Conservation (phyloP, 2,888 invertebrate species). For the Cataglyphis livida region DNA sequence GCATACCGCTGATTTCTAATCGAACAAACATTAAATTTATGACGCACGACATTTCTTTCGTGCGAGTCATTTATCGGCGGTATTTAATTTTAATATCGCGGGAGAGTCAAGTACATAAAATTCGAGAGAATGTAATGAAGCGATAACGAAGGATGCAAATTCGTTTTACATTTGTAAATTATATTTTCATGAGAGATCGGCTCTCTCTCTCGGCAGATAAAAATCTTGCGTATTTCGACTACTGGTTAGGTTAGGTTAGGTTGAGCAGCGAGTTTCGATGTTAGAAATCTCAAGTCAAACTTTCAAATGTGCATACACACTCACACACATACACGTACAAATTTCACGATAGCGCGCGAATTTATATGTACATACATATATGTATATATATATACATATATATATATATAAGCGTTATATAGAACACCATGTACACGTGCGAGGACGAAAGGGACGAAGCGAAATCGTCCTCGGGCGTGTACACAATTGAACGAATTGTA, state of each 20-base stretch:
- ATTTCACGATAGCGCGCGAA: constrained; percentile 64
- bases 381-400: constrained; percentile 72
- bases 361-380: constrained; percentile 74
- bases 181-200: constrained; percentile 9
- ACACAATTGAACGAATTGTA: constrained; percentile 49
- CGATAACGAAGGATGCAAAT: constrained; percentile 23
- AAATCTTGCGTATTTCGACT: not conserved
- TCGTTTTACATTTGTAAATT: not conserved
- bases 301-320: constrained; percentile 1
- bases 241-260: not conserved
- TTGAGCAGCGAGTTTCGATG: constrained; percentile 3
- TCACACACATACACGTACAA: constrained; percentile 59
- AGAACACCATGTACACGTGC: constrained; percentile 53
- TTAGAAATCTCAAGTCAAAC: constrained; percentile 8
- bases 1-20: not conserved
- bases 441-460: constrained; percentile 15
- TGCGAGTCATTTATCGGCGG: not conserved
- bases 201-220: not conserved
- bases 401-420: constrained; percentile 72
- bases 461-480: constrained; percentile 33
- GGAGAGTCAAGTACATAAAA: not conserved
- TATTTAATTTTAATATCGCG: not conserved
- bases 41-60: not conserved
- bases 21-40: not conserved
- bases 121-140: not conserved